phyloP scores from a whole-genome alignment of 2,113 vertebrate species.

The Vidua chalybeata region DNA sequence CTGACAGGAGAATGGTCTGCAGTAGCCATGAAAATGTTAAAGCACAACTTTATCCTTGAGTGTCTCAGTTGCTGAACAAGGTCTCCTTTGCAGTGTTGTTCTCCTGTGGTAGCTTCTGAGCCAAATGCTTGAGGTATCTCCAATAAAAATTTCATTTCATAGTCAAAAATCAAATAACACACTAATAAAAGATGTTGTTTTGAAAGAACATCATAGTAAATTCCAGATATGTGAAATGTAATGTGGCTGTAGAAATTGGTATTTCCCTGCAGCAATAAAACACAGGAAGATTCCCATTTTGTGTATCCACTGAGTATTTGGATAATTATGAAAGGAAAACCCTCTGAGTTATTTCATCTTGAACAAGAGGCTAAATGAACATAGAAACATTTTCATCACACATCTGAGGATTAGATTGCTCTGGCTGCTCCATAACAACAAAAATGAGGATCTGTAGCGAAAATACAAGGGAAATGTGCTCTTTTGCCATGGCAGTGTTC shows the following conservation, averaged over 20 bases:
- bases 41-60: neutral
- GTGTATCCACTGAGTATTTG: neutral
- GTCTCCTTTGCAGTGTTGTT: neutral
- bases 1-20: neutral
- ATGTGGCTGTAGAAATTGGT: neutral
- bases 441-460: neutral
- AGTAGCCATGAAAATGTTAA: neutral
- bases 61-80: neutral
- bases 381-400: neutral
- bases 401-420: neutral
- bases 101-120: neutral
- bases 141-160: neutral
- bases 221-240: neutral
- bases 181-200: neutral
- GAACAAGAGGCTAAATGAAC: neutral
- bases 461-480: neutral
- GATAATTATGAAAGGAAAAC: neutral
- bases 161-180: neutral
- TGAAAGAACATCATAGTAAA: neutral
- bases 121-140: neutral
- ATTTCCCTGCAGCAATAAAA: neutral
- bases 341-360: neutral
- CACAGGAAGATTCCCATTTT: neutral
- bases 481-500: neutral
- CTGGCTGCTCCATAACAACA: neutral